Conservation (phyloP, 2,888 invertebrate species). For the Loripinus fragilis region DNA sequence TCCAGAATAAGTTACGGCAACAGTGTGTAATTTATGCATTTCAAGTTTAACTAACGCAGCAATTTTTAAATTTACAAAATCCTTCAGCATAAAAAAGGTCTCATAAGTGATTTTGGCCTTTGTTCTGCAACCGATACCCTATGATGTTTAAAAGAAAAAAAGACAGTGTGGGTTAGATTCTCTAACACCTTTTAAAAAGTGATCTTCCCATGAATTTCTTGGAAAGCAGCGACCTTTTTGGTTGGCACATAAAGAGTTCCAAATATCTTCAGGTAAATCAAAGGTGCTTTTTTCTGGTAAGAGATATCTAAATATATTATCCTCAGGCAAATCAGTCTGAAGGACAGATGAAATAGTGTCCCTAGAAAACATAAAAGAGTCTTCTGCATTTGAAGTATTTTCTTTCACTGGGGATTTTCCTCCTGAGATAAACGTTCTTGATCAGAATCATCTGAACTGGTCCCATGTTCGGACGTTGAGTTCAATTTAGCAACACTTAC, state of each 20-base stretch:
- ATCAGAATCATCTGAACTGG: background rate
- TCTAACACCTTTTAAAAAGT: background rate
- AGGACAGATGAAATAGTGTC: conserved; percentile 16
- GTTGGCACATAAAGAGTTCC: conserved; percentile 3
- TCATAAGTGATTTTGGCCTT: background rate
- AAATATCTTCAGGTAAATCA: background rate
- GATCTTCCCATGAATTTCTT: conserved; percentile 13
- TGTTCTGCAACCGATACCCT: background rate
- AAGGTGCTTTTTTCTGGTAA: background rate
- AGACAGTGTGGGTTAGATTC: conserved; percentile 22
- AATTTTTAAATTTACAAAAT: conserved; percentile 1
- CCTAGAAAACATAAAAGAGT: background rate
- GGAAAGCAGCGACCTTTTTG: conserved; percentile 6
- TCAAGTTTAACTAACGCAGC: background rate
- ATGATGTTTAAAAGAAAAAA: conserved; percentile 7
- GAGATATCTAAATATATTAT: background rate
- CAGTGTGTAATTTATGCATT: background rate
- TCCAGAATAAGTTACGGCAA: conserved; percentile 9
- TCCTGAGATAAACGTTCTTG: no score
- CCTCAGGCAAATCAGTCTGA: background rate
- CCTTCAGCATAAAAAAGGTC: conserved; percentile 13
- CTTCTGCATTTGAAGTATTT: background rate
- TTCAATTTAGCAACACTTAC: background rate
- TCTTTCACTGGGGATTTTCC: background rate
- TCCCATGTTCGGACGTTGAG: background rate